These are phyloP conservation scores for Echinarachnius parma DNA, from an alignment of 53 echinoderm and acorn worm genomes.

Conservation along the genomic window DNA sequence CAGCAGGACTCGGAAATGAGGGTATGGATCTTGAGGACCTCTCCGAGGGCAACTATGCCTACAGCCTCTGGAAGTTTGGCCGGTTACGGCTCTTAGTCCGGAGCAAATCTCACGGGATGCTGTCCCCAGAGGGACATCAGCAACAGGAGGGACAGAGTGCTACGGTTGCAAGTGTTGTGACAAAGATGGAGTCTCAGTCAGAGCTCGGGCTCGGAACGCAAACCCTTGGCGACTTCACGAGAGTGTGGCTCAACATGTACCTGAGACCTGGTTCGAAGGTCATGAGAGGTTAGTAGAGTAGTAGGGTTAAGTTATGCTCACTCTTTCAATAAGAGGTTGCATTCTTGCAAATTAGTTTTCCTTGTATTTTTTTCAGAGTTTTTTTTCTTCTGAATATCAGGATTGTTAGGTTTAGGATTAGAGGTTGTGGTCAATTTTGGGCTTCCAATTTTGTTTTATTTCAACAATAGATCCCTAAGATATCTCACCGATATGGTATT, in stretches of 20 bases:
- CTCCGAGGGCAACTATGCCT: constrained; percentile 12
- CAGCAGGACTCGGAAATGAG: neutral
- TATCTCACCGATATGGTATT: too few species aligned
- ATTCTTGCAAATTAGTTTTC: neutral
- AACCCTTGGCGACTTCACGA: constrained; percentile 31
- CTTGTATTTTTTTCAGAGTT: neutral
- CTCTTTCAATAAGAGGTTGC: neutral
- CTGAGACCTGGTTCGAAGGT: constrained; percentile 32
- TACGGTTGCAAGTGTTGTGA: neutral
- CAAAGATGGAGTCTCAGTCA: constrained; percentile 50
- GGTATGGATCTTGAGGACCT: constrained; percentile 12
- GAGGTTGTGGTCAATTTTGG: too few species aligned
- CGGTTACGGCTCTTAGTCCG: constrained; percentile 16
- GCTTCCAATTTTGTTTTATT: too few species aligned
- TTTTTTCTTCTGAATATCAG: too few species aligned
- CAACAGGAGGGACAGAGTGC: neutral
- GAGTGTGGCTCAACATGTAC: constrained; percentile 45
- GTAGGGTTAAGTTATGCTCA: neutral
- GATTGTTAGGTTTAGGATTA: too few species aligned
- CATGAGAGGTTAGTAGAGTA: constrained; percentile 19
- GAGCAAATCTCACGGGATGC: neutral
- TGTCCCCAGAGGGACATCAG: neutral
- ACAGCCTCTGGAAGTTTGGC: constrained; percentile 43
- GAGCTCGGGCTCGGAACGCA: constrained; percentile 47
- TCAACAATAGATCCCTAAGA: too few species aligned